Percentiles rank a stretch among this genome's conserved stretches.
Evolutionary conservation across 2,888 invertebrate species (phyloP).

Genomic region (Temnothorax unifasciatus): DNA sequence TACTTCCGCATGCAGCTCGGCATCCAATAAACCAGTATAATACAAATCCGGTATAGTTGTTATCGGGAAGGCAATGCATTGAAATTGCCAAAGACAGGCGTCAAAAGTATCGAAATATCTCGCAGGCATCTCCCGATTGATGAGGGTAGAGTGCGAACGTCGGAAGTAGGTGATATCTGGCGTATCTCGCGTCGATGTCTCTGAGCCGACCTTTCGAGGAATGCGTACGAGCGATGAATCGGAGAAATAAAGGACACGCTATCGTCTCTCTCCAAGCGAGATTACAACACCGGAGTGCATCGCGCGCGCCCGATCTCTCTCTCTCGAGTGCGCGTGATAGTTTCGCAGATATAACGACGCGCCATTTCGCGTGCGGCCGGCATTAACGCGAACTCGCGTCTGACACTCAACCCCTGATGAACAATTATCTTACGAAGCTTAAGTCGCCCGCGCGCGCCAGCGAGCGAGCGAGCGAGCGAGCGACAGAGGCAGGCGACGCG

Average conservation of each 20-base stretch:
- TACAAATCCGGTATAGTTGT: background rate
- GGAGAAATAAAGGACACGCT: background rate
- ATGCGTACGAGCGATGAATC: constrained; percentile 8
- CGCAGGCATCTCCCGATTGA: background rate
- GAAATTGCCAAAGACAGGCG: background rate
- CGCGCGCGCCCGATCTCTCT: background rate
- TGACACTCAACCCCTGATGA: constrained; percentile 66
- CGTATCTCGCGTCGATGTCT: background rate
- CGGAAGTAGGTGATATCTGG: background rate
- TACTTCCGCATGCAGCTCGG: background rate
- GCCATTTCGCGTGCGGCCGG: constrained; percentile 64
- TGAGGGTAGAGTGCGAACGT: background rate
- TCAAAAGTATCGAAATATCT: background rate
- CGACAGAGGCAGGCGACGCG: background rate
- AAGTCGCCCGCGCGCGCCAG: background rate
- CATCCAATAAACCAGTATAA: background rate
- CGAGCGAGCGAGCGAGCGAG: background rate
- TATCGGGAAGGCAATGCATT: constrained; percentile 1
- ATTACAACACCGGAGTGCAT: constrained; percentile 13
- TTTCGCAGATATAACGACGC: constrained; percentile 27
- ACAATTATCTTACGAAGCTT: constrained; percentile 68
- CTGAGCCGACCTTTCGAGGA: background rate
- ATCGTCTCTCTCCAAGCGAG: constrained; percentile 17
- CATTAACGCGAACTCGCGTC: constrained; percentile 62
- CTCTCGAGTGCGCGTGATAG: constrained; percentile 5